Evolutionary conservation across 1,140 invertebrate genomes (phyloP).

Genomic region (Lasioglossum baleicum): DNA sequence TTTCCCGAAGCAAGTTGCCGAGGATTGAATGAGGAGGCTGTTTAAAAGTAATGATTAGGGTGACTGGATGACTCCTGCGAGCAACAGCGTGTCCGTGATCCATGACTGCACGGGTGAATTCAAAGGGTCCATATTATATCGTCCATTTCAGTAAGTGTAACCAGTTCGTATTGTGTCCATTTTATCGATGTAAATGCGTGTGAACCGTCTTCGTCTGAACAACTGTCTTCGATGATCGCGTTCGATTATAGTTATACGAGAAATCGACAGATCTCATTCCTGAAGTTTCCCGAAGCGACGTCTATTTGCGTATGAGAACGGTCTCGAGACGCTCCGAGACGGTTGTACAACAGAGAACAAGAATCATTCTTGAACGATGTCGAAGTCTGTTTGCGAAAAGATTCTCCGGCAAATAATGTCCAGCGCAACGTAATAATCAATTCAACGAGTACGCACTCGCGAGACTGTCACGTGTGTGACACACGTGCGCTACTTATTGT

Average conservation of each 20-base stretch:
- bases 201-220: conserved; percentile 29
- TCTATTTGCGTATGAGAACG: background rate
- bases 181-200: conserved; percentile 22
- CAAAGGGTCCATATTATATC: conserved; percentile 66
- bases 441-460: background rate
- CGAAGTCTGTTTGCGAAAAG: background rate
- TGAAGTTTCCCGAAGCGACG: background rate
- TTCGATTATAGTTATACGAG: background rate
- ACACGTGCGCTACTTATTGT: background rate
- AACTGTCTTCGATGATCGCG: conserved; percentile 11
- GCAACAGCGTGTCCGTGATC: background rate
- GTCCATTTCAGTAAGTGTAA: conserved; percentile 47
- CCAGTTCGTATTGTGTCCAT: conserved; percentile 37
- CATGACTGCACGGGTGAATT: conserved; percentile 58
- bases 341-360: background rate
- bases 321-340: background rate
- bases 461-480: too few relatives aligned
- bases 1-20: too few relatives aligned
- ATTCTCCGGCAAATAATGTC: background rate
- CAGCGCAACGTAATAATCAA: background rate
- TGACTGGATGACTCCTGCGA: background rate
- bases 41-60: too few relatives aligned
- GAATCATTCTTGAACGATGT: background rate
- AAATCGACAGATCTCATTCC: background rate
- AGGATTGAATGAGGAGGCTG: too few relatives aligned